Base-by-base conservation (phyloP, 1,140 invertebrate genomes). In the Asbolus verrucosus region DNA sequence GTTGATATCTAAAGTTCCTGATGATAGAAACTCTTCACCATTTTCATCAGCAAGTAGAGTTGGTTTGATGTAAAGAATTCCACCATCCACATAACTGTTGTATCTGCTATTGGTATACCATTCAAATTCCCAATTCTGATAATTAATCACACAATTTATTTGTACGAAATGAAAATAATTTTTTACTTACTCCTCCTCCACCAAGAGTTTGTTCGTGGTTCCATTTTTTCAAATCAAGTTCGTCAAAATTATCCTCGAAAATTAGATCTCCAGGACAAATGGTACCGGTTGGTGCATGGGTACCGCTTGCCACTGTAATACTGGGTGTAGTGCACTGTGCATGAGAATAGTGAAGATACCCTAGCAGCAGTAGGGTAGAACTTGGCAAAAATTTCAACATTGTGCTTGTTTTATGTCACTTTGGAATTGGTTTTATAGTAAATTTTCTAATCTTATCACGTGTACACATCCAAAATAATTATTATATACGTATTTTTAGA, bases 91-190 rank as follows among this genome's bases (percentile, higher is more conserved):
- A 74, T 85, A 90, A 43, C 86, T 88, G 80, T 90, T 90, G 0
- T 82, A 81, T n/a, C 87, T 79, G 75, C 87, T 88, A 79, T 90
- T 90, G 43, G 78, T 85, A 77, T 91, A 90, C 76, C 86, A 87
- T 80, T 91, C 86, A 79, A 91, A 91, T 78, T 91, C 89, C 87
- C 87, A 89, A 76, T 90, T 90, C 86, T 87, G 70, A 70, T 4
- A 21, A 62, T 41, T 30, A 30, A 11, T 9, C 11, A 21, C 13
- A 13, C 14, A 18, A 18, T n/a, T n/a, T n/a, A n/a, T n/a, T n/a
- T n/a, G n/a, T n/a, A n/a, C 30, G 18, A n/a, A 19, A 59, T 30
- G 27, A n/a, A 18, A 60, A 67, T 8, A 67, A 38, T 11, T 18
- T 21, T 13, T n/a, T 71, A 83, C 85, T 83, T 81, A 89, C 87